phyloP scores from a whole-genome alignment of 2,113 vertebrate species.

The Capra hircus region DNA sequence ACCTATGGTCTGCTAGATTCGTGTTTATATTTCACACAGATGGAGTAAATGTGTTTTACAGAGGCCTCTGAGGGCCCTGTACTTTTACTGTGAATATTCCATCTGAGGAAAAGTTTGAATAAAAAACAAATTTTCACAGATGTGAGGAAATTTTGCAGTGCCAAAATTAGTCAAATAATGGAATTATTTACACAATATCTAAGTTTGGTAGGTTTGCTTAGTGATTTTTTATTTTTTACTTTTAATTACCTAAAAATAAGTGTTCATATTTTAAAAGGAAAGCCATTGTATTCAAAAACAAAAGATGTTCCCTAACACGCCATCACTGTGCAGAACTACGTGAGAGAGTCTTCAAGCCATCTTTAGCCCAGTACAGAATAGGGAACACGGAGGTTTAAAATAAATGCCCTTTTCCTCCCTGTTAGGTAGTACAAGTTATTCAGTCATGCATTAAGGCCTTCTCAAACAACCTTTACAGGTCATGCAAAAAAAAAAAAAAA shows the following conservation, averaged over 20 bases:
- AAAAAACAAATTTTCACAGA: background rate
- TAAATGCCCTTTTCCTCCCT: conserved; percentile 58
- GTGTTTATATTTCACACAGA: background rate
- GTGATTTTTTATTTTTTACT: background rate
- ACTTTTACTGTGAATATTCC: background rate
- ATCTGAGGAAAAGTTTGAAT: background rate
- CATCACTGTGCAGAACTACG: background rate
- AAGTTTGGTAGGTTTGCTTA: background rate
- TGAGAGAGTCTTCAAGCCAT: background rate
- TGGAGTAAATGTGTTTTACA: background rate
- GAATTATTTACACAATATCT: background rate
- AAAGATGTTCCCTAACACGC: background rate
- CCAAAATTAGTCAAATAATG: background rate
- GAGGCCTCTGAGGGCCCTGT: background rate
- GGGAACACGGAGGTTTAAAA: background rate
- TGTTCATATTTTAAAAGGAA: background rate
- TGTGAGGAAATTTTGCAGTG: background rate
- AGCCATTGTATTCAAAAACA: background rate
- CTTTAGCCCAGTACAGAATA: background rate
- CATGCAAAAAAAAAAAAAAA: background rate
- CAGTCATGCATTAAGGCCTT: conserved; percentile 61
- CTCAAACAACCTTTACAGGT: conserved; percentile 69
- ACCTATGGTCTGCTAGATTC: background rate
- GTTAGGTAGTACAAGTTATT: conserved; percentile 48
- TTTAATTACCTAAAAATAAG: background rate